A percentile compares a stretch with the other conserved stretches of the same genome.
Conservation (phyloP, 2,113 vertebrate genomes). For the Orientallactaga bullata region DNA sequence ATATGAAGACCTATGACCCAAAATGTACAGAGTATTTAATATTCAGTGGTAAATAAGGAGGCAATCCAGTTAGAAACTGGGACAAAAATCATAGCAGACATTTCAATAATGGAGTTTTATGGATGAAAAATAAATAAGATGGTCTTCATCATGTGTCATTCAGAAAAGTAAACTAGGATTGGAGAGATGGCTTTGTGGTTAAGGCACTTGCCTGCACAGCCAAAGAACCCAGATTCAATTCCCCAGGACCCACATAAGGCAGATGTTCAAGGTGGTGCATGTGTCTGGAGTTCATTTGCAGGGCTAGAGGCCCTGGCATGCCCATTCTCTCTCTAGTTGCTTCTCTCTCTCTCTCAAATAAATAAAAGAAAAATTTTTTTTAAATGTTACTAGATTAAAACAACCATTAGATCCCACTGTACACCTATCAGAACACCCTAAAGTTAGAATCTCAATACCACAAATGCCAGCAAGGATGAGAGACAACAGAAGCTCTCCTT, state of each 20-base stretch:
- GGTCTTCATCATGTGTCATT: too few species aligned
- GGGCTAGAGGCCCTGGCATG: too few species aligned
- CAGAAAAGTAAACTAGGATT: background rate
- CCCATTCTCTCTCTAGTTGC: too few species aligned
- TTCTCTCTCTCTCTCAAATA: too few species aligned
- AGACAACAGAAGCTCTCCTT: background rate
- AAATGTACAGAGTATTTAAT: background rate
- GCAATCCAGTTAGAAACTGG: background rate
- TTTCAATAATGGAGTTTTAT: background rate
- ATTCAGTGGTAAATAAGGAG: background rate
- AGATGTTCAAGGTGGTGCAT: too few species aligned
- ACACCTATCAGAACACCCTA: background rate
- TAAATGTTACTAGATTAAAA: background rate
- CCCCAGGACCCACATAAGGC: too few species aligned
- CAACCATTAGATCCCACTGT: too few species aligned
- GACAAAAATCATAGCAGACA: background rate
- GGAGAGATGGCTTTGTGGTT: too few species aligned
- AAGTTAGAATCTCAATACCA: background rate
- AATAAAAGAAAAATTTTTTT: too few species aligned
- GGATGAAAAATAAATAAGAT: background rate
- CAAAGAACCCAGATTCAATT: too few species aligned
- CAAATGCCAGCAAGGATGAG: background rate
- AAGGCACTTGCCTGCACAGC: too few species aligned
- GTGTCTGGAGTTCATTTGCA: too few species aligned
- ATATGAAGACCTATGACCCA: background rate